Evolutionary conservation across 2,113 vertebrate genomes (phyloP).

Genomic region (Dasyurus viverrinus): DNA sequence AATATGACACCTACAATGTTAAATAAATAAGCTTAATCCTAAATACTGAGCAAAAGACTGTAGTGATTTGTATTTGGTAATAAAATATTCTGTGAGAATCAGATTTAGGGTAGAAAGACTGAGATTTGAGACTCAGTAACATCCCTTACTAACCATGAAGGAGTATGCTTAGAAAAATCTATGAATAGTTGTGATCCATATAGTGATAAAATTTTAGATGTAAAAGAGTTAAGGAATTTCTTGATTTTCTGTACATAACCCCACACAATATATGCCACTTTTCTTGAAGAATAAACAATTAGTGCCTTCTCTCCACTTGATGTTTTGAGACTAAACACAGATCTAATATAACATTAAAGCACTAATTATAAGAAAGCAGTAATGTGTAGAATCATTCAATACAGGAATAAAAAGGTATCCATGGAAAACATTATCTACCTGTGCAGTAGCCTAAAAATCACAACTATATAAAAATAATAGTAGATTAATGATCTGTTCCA

Average conservation of each 20-base stretch:
- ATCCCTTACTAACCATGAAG: background rate
- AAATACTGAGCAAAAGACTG: background rate
- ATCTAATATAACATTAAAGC: background rate
- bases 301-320: background rate
- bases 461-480: no score
- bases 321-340: background rate
- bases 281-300: background rate
- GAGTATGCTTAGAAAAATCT: background rate
- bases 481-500: no score
- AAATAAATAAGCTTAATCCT: background rate
- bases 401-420: no score
- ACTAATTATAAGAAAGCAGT: no score
- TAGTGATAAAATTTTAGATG: background rate
- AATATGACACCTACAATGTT: background rate
- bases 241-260: background rate
- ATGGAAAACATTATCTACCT: no score
- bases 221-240: background rate
- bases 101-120: background rate
- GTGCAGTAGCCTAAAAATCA: no score
- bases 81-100: background rate
- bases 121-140: background rate
- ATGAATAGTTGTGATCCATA: background rate
- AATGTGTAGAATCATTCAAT: no score
- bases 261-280: background rate
- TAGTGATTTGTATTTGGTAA: background rate